These are phyloP conservation scores for Hemaris fuciformis DNA, from an alignment of 2,888 invertebrate genomes.

Conservation along the genomic window DNA sequence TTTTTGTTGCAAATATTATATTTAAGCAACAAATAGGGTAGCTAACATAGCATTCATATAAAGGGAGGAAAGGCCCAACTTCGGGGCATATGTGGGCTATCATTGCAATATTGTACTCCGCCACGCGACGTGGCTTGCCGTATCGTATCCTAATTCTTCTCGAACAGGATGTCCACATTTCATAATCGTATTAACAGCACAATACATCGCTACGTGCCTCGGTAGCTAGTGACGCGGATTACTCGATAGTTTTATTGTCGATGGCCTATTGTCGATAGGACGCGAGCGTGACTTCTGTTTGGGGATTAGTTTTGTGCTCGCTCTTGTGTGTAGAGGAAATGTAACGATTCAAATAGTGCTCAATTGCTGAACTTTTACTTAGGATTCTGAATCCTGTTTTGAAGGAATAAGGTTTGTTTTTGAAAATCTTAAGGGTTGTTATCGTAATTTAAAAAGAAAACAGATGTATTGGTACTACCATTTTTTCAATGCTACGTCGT, in stretches of 20 bases:
- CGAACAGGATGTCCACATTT: slow-evolving; percentile 13
- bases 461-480: background rate
- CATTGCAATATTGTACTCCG: too few species aligned
- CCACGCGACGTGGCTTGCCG: background rate
- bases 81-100: too few species aligned
- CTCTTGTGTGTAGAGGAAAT: background rate
- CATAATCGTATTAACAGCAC: slow-evolving; percentile 13
- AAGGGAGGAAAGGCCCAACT: too few species aligned
- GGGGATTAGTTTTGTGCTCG: slow-evolving; percentile 5
- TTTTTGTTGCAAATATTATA: too few species aligned
- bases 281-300: slow-evolving; percentile 8
- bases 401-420: background rate
- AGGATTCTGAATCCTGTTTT: background rate
- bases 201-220: slow-evolving; percentile 10
- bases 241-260: slow-evolving; percentile 8
- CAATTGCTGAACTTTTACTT: background rate
- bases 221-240: slow-evolving; percentile 1
- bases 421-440: background rate
- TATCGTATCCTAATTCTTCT: background rate
- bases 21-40: too few species aligned
- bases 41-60: too few species aligned
- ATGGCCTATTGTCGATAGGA: slow-evolving; percentile 7
- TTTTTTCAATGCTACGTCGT: background rate
- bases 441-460: background rate
- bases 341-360: background rate